Evolutionary conservation across 2,888 invertebrate genomes (phyloP), one percentile per base, ranked within the genome.

Genomic region (Coleophora deauratella): DNA sequence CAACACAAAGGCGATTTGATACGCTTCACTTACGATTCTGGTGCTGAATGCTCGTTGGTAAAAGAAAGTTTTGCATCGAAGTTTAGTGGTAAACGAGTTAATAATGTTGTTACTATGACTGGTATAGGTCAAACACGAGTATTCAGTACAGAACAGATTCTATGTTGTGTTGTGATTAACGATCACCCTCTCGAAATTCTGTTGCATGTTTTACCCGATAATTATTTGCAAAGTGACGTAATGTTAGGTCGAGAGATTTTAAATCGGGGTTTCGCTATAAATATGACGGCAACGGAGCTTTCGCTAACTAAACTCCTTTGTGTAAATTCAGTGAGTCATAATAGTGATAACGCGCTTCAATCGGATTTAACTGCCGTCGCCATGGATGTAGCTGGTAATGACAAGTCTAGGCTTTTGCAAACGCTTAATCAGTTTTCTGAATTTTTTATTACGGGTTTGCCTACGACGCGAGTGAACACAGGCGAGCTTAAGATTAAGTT

Each of bases 21-120:
- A 9, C 33, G n/a, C 4, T 33, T 33, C 47, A 39, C 27, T 38
- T 54, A 28, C 37, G 54, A 52, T 38, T 52, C 51, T 4, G 54
- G 53, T n/a, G 47, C 54, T 2, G 50, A 52, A 33, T 57, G 54
- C 11, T 52, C 50, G 15, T 37, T 55, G 2, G 35, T 52, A 9
- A 50, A 46, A 38, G 33, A 51, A 31, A 36, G n/a, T 37, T 2
- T 54, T 2, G 30, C 44, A 1, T 6, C 3, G 34, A 49, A 45
- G 27, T 44, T 52, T 34, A 1, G 9, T 12, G 53, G 51, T 11
- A 49, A 41, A 35, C 47, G 45, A 1, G 1, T 14, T 4, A 3
- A 39, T 33, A 21, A 33, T 15, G 11, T 38, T 11, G 47, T 51
- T 9, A 38, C 34, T 8, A 8, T 50, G 11, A 28, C 27, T 2